Evolutionary conservation across 2,797 vertebrate genomes (phyloP).

Genomic region (Brachyrhaphis roseni): DNA sequence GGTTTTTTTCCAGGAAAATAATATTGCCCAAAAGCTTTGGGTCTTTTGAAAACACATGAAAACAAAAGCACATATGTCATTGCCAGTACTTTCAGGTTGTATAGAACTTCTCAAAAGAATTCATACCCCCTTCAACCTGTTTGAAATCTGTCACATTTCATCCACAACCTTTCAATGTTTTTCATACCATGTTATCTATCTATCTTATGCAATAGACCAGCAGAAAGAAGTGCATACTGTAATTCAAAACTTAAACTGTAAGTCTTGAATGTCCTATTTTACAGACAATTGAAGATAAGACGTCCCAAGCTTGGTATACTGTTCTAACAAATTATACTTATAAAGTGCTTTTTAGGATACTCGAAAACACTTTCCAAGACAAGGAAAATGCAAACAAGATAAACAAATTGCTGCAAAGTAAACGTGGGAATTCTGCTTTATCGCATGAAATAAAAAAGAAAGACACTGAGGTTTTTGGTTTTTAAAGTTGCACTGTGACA

Average conservation of each 20-base stretch:
- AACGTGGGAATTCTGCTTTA: neutral
- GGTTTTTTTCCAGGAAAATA: neutral
- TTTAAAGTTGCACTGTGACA: neutral
- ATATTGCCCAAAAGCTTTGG: neutral
- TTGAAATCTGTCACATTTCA: neutral
- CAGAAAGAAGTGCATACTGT: neutral
- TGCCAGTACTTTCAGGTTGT: neutral
- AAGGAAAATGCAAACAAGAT: neutral
- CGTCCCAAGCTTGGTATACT: neutral
- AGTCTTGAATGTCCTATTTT: neutral
- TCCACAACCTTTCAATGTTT: neutral
- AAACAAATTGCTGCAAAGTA: neutral
- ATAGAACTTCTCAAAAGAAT: neutral
- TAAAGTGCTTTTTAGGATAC: neutral
- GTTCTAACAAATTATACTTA: neutral
- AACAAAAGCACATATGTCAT: neutral
- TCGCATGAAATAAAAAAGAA: neutral
- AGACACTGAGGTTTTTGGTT: neutral
- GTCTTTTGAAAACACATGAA: constrained; percentile 17
- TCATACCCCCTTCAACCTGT: neutral
- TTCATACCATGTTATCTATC: neutral
- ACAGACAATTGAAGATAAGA: neutral
- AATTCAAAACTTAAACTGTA: too few species aligned
- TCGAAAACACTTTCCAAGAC: neutral
- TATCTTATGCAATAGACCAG: neutral